phyloP scores from a whole-genome alignment of 1,140 invertebrate species.

The Trichoplusia ni region DNA sequence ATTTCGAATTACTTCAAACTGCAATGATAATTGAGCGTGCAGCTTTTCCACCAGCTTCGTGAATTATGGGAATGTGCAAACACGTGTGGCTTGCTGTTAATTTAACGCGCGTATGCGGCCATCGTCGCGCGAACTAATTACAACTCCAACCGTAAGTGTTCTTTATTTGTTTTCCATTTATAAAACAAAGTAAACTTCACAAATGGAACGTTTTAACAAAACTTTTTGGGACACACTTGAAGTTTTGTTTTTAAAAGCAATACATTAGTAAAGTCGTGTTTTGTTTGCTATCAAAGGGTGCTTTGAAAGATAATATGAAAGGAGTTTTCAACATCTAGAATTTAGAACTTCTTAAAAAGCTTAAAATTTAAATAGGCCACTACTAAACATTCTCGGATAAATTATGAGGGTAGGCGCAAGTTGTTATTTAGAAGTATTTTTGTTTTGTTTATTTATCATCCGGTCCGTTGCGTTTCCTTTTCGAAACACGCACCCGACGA shows the following conservation, averaged over 20 bases:
- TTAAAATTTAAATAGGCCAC: conserved; percentile 2
- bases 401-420: neutral
- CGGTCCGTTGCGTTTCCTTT: neutral
- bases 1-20: too few species aligned
- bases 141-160: conserved; percentile 4
- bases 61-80: conserved; percentile 1
- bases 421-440: conserved; percentile 16
- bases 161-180: conserved; percentile 32
- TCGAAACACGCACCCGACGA: neutral
- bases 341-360: neutral
- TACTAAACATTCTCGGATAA: too few species aligned
- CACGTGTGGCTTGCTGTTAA: conserved; percentile 2
- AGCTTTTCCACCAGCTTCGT: too few species aligned
- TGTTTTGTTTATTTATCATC: neutral
- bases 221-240: neutral
- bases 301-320: too few species aligned
- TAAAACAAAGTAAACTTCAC: conserved; percentile 10
- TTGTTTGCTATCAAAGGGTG: too few species aligned
- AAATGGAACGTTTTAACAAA: neutral
- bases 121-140: conserved; percentile 14
- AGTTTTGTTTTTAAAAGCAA: too few species aligned
- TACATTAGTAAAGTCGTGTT: too few species aligned
- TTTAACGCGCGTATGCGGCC: conserved; percentile 13
- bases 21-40: too few species aligned
- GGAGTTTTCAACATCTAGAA: too few species aligned